A percentile compares a stretch with the other conserved stretches of the same genome.
Conservation (phyloP, 2,888 invertebrate genomes). For the Caenorhabditis sp. region DNA sequence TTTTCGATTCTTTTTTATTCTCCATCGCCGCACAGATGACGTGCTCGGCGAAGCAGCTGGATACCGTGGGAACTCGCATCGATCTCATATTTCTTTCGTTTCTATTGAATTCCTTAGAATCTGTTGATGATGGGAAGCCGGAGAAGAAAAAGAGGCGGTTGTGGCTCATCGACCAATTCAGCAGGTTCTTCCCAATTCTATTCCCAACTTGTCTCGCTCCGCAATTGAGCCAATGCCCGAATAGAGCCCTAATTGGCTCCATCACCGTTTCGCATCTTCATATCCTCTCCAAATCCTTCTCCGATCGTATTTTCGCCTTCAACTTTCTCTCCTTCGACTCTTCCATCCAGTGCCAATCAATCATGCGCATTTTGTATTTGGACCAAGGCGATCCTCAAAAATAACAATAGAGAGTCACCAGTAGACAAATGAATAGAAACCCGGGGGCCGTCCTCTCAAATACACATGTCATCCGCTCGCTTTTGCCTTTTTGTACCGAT, state of each 20-base stretch:
- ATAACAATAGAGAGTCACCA: constrained; percentile 37
- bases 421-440: constrained; percentile 14
- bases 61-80: constrained; percentile 38
- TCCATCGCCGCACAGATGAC: constrained; percentile 21
- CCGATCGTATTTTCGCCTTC: not conserved
- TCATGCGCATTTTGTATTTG: constrained; percentile 61
- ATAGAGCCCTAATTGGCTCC: constrained; percentile 33
- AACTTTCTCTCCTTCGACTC: not conserved
- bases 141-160: too few species aligned
- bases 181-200: too few species aligned
- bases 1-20: constrained; percentile 4
- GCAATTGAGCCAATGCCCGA: constrained; percentile 47
- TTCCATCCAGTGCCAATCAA: constrained; percentile 47
- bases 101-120: constrained; percentile 31
- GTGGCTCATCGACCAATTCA: too few species aligned
- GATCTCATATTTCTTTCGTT: constrained; percentile 47
- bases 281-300: constrained; percentile 12
- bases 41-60: constrained; percentile 9
- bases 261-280: constrained; percentile 9
- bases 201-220: too few species aligned
- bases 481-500: constrained; percentile 6
- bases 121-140: constrained; percentile 1
- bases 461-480: constrained; percentile 25
- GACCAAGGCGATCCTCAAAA: constrained; percentile 56
- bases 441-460: constrained; percentile 33